Conservation (phyloP, 2,797 vertebrate species). For the Hemibagrus guttatus region DNA sequence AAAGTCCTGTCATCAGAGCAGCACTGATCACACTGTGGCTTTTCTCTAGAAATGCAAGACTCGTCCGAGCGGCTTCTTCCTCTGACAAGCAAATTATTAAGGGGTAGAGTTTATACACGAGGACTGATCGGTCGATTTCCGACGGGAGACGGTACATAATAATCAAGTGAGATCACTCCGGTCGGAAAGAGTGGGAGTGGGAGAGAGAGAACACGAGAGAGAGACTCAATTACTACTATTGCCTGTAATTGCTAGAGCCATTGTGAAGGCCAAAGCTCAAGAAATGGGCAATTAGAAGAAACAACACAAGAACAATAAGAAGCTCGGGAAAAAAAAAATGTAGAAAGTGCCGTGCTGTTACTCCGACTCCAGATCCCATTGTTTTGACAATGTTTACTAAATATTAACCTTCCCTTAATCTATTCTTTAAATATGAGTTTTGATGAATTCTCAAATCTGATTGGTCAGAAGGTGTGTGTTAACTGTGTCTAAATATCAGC, state of each 20-base stretch:
- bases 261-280: slow-evolving; percentile 35
- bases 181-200: slow-evolving; percentile 24
- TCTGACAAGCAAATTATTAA: slow-evolving; percentile 73
- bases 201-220: not conserved
- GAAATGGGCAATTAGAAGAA: slow-evolving; percentile 25
- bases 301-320: slow-evolving; percentile 4
- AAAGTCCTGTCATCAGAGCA: not conserved
- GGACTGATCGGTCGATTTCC: slow-evolving; percentile 64
- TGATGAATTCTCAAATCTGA: not conserved
- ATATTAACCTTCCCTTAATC: not conserved
- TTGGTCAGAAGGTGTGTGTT: not conserved
- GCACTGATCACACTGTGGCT: slow-evolving; percentile 54
- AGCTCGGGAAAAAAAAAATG: not conserved
- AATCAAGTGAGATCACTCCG: slow-evolving; percentile 65
- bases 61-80: slow-evolving; percentile 63
- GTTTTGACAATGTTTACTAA: not conserved
- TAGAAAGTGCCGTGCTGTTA: not conserved
- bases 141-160: slow-evolving; percentile 67
- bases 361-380: not conserved
- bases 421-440: not conserved
- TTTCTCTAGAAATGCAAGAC: slow-evolving; percentile 59
- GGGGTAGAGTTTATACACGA: slow-evolving; percentile 73
- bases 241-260: slow-evolving; percentile 50
- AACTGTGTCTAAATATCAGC: not conserved
- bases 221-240: slow-evolving; percentile 55